These are phyloP conservation scores for Conistra vaccinii DNA, from an alignment of 2,888 invertebrate species.

Conservation along the genomic window DNA sequence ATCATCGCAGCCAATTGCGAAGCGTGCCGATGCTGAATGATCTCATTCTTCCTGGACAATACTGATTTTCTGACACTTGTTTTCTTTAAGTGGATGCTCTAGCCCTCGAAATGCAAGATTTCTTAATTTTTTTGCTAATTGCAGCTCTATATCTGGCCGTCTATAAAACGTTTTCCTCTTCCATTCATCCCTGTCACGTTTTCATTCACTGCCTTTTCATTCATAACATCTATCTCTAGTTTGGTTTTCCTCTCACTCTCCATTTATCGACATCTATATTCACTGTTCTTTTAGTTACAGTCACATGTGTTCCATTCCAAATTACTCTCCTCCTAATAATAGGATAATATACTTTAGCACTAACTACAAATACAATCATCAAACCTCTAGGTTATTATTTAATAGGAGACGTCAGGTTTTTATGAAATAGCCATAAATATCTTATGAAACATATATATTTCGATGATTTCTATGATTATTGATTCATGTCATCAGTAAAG, in stretches of 20 bases:
- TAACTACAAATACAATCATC: background rate
- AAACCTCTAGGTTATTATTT: background rate
- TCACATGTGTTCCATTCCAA: background rate
- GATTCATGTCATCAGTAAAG: slow-evolving; percentile 18
- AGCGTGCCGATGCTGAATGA: slow-evolving; percentile 66
- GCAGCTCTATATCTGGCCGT: background rate
- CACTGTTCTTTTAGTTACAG: background rate
- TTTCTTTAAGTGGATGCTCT: slow-evolving; percentile 13
- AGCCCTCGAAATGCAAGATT: background rate
- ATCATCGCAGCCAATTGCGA: slow-evolving; percentile 65
- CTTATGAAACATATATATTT: background rate
- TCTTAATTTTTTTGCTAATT: background rate
- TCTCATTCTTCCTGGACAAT: slow-evolving; percentile 62
- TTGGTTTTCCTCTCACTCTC: background rate
- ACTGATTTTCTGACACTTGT: slow-evolving; percentile 49
- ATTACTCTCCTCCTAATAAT: background rate
- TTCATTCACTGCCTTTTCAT: background rate
- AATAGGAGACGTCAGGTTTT: background rate
- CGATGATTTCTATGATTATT: background rate
- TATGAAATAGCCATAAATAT: background rate
- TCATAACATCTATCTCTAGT: background rate
- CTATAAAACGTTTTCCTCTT: background rate
- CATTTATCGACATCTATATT: background rate
- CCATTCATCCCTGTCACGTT: background rate
- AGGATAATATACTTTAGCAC: background rate